Evolutionary conservation across 2,113 vertebrate species (phyloP).

Genomic region (Oophaga pumilio): DNA sequence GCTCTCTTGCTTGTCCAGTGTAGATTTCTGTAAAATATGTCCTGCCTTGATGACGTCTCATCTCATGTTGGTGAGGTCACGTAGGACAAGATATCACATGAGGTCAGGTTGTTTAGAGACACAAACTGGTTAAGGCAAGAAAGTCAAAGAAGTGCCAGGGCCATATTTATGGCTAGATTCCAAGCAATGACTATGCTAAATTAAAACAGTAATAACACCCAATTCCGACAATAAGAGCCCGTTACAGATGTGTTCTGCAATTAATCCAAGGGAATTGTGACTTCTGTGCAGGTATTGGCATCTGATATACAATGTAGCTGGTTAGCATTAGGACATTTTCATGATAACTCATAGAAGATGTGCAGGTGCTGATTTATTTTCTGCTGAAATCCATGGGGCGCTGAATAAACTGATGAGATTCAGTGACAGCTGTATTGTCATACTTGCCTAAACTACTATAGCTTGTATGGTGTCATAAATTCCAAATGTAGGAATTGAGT

Average conservation of each 20-base stretch:
- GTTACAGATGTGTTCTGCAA: neutral
- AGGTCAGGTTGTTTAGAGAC: too few relatives aligned
- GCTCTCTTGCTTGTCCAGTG: too few relatives aligned
- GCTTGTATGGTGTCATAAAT: conserved; percentile 4
- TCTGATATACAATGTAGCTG: neutral
- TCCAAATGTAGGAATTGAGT: neutral
- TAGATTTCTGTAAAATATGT: too few relatives aligned
- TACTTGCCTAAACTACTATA: neutral
- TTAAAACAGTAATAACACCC: neutral
- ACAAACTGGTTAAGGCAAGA: too few relatives aligned
- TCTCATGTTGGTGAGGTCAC: too few relatives aligned
- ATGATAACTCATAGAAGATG: neutral
- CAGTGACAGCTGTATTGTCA: conserved; percentile 24
- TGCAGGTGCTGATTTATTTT: conserved; percentile 27
- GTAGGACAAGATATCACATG: too few relatives aligned
- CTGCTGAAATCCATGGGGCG: neutral
- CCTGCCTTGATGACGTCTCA: too few relatives aligned
- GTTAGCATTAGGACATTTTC: conserved; percentile 4
- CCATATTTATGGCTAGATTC: neutral
- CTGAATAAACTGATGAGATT: neutral
- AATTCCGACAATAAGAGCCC: neutral
- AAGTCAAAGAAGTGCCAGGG: too few relatives aligned
- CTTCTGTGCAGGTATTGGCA: neutral
- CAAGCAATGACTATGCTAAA: neutral
- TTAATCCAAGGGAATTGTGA: neutral